phyloP scores from a whole-genome alignment of 2,888 invertebrate genomes.

The Aspidiotus destructor region DNA sequence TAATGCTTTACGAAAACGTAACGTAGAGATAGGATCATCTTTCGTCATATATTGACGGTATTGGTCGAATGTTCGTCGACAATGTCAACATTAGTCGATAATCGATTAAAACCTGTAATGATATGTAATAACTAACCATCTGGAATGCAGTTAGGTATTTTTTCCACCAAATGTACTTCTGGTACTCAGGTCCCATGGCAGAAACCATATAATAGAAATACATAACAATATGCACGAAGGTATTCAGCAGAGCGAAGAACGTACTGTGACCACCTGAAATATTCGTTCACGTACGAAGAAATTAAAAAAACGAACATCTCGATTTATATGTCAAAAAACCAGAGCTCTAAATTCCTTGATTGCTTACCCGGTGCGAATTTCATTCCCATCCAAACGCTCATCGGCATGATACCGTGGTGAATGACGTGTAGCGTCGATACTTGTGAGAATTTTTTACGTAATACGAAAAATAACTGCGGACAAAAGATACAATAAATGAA shows the following conservation, averaged over 20 bases:
- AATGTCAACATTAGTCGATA: conserved; percentile 19
- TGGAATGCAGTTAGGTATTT: conserved; percentile 89
- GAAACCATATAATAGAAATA: conserved; percentile 94
- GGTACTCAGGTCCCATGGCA: conserved; percentile 85
- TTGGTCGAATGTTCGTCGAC: conserved; percentile 8
- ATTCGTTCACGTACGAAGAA: not conserved
- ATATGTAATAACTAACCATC: conserved; percentile 56
- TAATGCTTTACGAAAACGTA: no score
- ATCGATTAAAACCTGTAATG: no score
- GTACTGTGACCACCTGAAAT: conserved; percentile 84
- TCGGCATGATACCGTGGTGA: conserved; percentile 94
- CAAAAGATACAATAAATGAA: conserved; percentile 9
- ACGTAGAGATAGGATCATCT: no score
- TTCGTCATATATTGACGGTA: not conserved
- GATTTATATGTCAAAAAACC: not conserved
- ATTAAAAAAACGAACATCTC: not conserved
- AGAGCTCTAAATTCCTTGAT: not conserved
- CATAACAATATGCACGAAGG: conserved; percentile 94
- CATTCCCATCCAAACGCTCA: conserved; percentile 90
- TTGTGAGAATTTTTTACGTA: conserved; percentile 88
- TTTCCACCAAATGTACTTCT: conserved; percentile 94
- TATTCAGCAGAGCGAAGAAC: conserved; percentile 87
- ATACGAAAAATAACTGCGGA: conserved; percentile 71
- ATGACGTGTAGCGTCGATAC: conserved; percentile 90
- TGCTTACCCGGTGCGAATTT: conserved; percentile 80